Evolutionary conservation across 2,113 vertebrate species (phyloP).

Genomic region (Microcebus lehilahytsara): DNA sequence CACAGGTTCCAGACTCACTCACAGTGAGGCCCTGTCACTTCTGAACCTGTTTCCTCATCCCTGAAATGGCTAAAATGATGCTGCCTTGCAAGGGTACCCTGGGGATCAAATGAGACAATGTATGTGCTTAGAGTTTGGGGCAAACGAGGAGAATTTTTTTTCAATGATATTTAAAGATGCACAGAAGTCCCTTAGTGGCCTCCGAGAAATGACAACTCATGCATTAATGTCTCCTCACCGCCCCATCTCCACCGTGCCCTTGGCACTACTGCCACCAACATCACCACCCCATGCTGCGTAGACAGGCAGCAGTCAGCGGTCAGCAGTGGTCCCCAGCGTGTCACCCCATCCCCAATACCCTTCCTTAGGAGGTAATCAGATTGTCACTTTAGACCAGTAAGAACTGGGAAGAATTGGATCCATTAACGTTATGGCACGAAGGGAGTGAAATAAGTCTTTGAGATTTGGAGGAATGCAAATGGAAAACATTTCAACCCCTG

Average conservation of each 20-base stretch:
- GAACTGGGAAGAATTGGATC: not conserved
- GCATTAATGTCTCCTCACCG: not conserved
- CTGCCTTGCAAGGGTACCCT: not conserved
- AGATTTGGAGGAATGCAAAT: not conserved
- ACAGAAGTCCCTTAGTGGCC: not conserved
- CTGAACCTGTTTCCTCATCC: not conserved
- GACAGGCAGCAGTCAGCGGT: too few relatives aligned
- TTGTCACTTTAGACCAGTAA: not conserved
- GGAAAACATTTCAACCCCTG: not conserved
- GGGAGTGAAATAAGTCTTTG: not conserved
- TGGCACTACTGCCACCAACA: not conserved
- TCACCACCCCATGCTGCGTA: rapidly evolving
- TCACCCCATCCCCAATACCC: not conserved
- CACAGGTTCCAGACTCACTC: not conserved
- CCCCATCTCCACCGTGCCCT: not conserved
- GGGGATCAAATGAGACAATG: not conserved
- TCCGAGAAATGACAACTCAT: not conserved
- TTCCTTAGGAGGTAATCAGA: not conserved
- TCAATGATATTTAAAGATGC: not conserved
- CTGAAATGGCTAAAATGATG: not conserved
- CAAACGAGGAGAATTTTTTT: too few relatives aligned
- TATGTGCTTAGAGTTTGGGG: too few relatives aligned
- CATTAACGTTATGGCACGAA: not conserved
- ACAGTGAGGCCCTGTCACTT: not conserved
- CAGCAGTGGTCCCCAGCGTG: not conserved